Evolutionary conservation across 2,797 vertebrate species (phyloP).

Genomic region (Sarcoramphus papa): DNA sequence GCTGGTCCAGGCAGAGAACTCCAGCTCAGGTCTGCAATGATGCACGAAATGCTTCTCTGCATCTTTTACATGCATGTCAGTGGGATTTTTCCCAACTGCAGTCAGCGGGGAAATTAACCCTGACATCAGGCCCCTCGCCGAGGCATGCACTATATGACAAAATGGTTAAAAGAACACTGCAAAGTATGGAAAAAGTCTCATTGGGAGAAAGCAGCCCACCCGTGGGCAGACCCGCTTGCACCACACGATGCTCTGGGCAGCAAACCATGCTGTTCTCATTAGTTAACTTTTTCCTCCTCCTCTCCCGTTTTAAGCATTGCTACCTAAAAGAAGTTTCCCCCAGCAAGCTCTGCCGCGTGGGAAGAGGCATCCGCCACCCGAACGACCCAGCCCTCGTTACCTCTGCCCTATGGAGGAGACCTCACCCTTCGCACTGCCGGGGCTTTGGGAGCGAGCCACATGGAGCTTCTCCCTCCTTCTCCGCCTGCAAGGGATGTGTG

Average conservation of each 20-base stretch:
- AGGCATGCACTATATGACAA: not conserved
- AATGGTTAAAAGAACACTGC: not conserved
- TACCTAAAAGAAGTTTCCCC: not conserved
- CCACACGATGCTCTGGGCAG: not conserved
- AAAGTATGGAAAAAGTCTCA: not conserved
- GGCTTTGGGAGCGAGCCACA: not conserved
- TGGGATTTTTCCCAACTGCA: not conserved
- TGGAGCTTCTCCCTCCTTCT: not conserved
- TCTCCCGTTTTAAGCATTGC: not conserved
- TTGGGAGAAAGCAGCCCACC: not conserved
- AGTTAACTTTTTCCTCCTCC: not conserved
- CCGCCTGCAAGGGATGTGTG: accelerated
- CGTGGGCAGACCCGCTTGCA: not conserved
- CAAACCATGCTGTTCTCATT: not conserved
- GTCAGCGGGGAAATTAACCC: not conserved
- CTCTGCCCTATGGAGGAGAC: not conserved
- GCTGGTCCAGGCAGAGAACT: not conserved
- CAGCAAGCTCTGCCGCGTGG: accelerated
- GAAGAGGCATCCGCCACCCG: not conserved
- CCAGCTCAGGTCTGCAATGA: not conserved
- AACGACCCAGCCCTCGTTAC: not conserved
- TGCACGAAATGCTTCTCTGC: not conserved
- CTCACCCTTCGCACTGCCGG: not conserved
- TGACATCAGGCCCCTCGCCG: not conserved
- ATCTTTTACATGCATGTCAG: not conserved